Conservation (phyloP, 1,140 invertebrate genomes). For the Melipona quadrifasciata region DNA sequence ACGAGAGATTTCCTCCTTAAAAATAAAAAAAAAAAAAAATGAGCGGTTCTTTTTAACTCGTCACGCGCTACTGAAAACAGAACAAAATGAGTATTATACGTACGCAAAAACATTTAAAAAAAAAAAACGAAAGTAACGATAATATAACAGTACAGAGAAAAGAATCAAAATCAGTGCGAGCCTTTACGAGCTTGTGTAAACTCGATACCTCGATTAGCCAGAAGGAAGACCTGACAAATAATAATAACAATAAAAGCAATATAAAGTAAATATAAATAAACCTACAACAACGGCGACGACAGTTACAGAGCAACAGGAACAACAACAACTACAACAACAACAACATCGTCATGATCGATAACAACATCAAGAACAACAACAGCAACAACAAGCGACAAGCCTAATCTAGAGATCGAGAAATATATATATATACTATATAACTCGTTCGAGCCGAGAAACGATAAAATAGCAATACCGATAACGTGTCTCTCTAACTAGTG, state of each 20-base stretch:
- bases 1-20: slow-evolving; percentile 13
- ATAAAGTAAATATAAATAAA: slow-evolving; percentile 50
- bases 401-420: slow-evolving; percentile 36
- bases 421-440: neutral
- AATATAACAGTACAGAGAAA: slow-evolving; percentile 9
- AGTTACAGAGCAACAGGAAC: slow-evolving; percentile 64
- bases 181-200: slow-evolving; percentile 31
- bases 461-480: neutral
- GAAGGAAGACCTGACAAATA: slow-evolving; percentile 48
- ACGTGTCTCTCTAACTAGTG: slow-evolving; percentile 1
- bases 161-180: slow-evolving; percentile 18
- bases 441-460: neutral
- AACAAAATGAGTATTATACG: slow-evolving; percentile 21
- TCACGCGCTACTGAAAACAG: slow-evolving; percentile 28
- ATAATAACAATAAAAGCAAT: slow-evolving; percentile 38
- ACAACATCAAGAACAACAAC: slow-evolving; percentile 71
- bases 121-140: slow-evolving; percentile 3
- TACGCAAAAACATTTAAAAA: neutral
- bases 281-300: slow-evolving; percentile 62
- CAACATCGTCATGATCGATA: slow-evolving; percentile 67
- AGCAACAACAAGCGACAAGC: slow-evolving; percentile 65
- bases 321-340: slow-evolving; percentile 61
- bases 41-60: slow-evolving; percentile 26
- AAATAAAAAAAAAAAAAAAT: slow-evolving; percentile 13
- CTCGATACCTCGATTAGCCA: slow-evolving; percentile 37